These are phyloP conservation scores for Myrmecobius fasciatus DNA, from an alignment of 2,113 vertebrate genomes.

Conservation along the genomic window DNA sequence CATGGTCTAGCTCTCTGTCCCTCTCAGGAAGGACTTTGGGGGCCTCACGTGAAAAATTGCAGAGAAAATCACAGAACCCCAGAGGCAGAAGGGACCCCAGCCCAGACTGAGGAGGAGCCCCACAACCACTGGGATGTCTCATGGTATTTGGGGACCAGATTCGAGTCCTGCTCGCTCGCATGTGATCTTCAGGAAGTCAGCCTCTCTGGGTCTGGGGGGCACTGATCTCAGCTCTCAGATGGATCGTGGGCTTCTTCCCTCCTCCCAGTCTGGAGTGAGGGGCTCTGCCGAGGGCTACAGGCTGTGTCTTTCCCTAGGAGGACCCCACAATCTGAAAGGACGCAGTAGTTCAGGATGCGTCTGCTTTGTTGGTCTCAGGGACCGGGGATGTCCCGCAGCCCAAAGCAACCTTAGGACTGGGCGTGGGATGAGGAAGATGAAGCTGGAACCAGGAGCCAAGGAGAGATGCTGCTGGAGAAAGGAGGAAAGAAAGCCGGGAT, in stretches of 20 bases:
- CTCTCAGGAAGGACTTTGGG: not conserved
- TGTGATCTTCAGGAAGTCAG: not conserved
- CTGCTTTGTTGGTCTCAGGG: slow-evolving; percentile 64
- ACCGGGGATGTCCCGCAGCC: too few relatives aligned
- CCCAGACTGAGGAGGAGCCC: not conserved
- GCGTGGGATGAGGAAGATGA: slow-evolving; percentile 79
- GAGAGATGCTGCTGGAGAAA: slow-evolving; percentile 13
- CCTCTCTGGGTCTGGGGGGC: not conserved
- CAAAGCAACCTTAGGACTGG: slow-evolving; percentile 73
- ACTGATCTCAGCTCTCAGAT: not conserved
- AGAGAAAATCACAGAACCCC: not conserved
- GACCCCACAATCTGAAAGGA: slow-evolving; percentile 79
- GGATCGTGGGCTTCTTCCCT: not conserved
- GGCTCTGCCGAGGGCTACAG: slow-evolving; percentile 49
- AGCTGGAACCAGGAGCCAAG: slow-evolving; percentile 58
- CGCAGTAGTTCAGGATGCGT: slow-evolving; percentile 46
- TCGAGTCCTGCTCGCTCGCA: fast-evolving
- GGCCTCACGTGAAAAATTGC: not conserved
- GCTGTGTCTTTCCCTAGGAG: slow-evolving; percentile 36
- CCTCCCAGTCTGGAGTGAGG: slow-evolving; percentile 52
- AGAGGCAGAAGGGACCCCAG: not conserved
- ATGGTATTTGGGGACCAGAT: not conserved
- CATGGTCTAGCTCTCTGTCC: not conserved
- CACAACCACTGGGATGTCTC: not conserved
- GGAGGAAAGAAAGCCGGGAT: slow-evolving; percentile 46